These are phyloP conservation scores for Scaeva pyrastri DNA, from an alignment of 2,888 invertebrate genomes.

Conservation along the genomic window DNA sequence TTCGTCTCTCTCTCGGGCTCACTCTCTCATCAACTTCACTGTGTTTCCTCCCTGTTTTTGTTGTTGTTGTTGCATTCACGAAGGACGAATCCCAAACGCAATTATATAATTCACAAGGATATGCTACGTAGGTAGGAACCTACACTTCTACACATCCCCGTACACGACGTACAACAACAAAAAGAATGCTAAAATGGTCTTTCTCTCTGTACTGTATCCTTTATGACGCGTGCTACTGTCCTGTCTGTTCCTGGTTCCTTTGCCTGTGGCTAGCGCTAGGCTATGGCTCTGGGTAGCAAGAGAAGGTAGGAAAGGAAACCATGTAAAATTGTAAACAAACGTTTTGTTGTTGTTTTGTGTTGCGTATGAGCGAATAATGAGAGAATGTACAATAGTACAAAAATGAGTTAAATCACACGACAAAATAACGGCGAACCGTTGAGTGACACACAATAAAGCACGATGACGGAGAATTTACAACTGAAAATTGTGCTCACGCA, in stretches of 20 bases:
- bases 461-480: conserved; percentile 66
- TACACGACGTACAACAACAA: neutral
- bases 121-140: neutral
- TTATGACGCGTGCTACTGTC: conserved; percentile 55
- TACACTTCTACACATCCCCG: conserved; percentile 18
- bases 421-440: conserved; percentile 13
- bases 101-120: conserved; percentile 70
- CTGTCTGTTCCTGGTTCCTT: conserved; percentile 25
- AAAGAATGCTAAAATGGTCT: conserved; percentile 15
- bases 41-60: neutral
- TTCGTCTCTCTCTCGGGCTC: conserved; percentile 35
- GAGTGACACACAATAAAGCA: conserved; percentile 25
- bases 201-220: conserved; percentile 40
- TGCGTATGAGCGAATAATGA: conserved; percentile 57
- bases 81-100: conserved; percentile 64
- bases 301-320: conserved; percentile 27
- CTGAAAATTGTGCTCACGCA: conserved; percentile 54
- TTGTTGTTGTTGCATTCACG: conserved; percentile 37
- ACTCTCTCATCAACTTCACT: too few species aligned
- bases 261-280: too few species aligned
- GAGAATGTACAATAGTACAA: conserved; percentile 31
- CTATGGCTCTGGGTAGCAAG: conserved; percentile 8
- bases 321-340: conserved; percentile 67
- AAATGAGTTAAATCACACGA: conserved; percentile 14
- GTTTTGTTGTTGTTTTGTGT: conserved; percentile 45